Evolutionary conservation across 2,113 vertebrate genomes (phyloP).

Genomic region (Micromys minutus): DNA sequence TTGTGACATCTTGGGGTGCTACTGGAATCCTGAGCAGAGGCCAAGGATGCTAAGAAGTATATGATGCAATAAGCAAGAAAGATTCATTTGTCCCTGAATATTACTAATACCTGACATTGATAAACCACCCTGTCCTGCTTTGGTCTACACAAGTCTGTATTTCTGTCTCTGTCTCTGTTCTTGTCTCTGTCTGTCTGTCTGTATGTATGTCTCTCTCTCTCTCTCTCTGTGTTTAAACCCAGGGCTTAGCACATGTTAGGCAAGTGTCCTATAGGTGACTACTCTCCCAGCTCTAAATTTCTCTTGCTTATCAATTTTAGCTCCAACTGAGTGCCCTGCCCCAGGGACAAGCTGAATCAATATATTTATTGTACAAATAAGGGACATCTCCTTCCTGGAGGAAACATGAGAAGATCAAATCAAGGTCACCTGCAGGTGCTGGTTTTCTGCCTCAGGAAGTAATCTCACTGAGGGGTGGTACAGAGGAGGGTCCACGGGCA

Average conservation of each 20-base stretch:
- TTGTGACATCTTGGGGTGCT: background rate
- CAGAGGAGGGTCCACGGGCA: background rate
- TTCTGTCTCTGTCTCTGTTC: accelerated
- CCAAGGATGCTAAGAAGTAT: background rate
- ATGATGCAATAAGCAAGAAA: background rate
- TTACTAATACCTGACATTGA: background rate
- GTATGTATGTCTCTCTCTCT: background rate
- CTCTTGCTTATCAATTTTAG: background rate
- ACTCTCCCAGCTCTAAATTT: background rate
- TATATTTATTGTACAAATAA: background rate
- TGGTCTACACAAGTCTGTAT: background rate
- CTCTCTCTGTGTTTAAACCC: background rate
- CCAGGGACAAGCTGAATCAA: background rate
- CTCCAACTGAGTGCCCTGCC: background rate
- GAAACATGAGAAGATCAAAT: constrained; percentile 22
- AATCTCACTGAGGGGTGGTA: background rate
- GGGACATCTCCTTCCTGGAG: background rate
- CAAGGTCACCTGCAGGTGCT: background rate
- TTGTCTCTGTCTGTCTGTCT: background rate
- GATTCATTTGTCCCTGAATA: background rate
- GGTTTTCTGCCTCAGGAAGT: constrained; percentile 40
- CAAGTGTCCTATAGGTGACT: background rate
- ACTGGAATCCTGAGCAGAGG: background rate
- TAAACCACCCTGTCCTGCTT: background rate
- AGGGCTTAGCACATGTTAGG: background rate